These are phyloP conservation scores for Herpailurus yagouaroundi DNA, from an alignment of 2,113 vertebrate species.

Conservation along the genomic window DNA sequence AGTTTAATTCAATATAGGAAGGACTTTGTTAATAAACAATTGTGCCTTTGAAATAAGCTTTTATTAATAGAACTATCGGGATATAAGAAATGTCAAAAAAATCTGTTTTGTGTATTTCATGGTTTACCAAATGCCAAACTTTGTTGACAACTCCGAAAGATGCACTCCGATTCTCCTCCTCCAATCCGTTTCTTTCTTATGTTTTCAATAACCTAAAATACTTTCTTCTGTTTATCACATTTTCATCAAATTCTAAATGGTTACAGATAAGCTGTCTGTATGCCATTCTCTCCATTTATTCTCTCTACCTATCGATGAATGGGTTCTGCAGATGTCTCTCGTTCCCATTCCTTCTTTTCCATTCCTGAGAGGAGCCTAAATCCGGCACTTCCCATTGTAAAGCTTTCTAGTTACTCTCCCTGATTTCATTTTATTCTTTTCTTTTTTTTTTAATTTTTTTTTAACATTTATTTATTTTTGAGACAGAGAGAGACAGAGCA, in stretches of 20 bases:
- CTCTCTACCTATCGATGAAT: not conserved
- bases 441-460: too few relatives aligned
- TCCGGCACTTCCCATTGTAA: fast-evolving
- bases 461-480: too few relatives aligned
- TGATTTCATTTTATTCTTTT: not conserved
- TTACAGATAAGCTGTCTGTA: not conserved
- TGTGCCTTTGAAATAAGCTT: not conserved
- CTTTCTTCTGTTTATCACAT: not conserved
- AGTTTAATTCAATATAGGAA: not conserved
- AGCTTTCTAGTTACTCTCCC: not conserved
- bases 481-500: too few relatives aligned
- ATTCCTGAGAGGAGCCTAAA: not conserved
- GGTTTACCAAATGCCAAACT: not conserved
- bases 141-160: not conserved
- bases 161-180: not conserved
- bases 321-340: not conserved
- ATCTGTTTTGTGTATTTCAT: not conserved
- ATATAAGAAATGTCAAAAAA: not conserved
- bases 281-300: not conserved
- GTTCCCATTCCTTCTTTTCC: not conserved
- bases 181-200: not conserved
- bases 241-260: not conserved
- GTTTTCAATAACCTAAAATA: not conserved
- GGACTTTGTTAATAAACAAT: not conserved
- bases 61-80: not conserved